Conservation (phyloP, 2,113 vertebrate species). For the Prietella phreatophila region DNA sequence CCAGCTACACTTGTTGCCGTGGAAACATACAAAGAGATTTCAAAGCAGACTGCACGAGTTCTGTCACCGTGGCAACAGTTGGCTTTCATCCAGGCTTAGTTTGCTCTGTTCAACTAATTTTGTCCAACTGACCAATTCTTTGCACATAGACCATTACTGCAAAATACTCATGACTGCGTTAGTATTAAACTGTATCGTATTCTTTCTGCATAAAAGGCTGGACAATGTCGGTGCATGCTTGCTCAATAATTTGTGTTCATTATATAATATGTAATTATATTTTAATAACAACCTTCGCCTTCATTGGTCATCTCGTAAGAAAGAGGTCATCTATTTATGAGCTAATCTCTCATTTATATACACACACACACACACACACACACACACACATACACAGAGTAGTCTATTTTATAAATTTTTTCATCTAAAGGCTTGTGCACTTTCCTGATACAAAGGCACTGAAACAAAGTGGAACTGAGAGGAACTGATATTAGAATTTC, state of each 20-base stretch:
- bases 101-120: slow-evolving; percentile 42
- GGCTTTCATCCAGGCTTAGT: slow-evolving; percentile 55
- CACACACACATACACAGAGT: no score
- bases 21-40: slow-evolving; percentile 61
- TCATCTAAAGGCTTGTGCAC: neutral
- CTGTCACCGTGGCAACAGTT: slow-evolving; percentile 61
- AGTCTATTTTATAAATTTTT: neutral
- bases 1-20: slow-evolving; percentile 59
- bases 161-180: slow-evolving; percentile 22
- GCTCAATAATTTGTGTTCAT: neutral
- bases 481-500: slow-evolving; percentile 39
- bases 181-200: neutral
- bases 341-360: neutral
- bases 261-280: no score
- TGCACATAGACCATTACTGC: slow-evolving; percentile 24
- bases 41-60: slow-evolving; percentile 57
- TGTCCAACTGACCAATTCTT: slow-evolving; percentile 41
- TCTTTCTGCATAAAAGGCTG: neutral
- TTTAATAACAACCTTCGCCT: neutral
- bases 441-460: slow-evolving; percentile 26
- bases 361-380: neutral
- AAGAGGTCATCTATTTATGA: neutral
- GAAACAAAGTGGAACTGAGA: slow-evolving; percentile 30
- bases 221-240: neutral
- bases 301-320: slow-evolving; percentile 24